Conservation (phyloP, 2,797 vertebrate species). For the Onychomys torridus region DNA sequence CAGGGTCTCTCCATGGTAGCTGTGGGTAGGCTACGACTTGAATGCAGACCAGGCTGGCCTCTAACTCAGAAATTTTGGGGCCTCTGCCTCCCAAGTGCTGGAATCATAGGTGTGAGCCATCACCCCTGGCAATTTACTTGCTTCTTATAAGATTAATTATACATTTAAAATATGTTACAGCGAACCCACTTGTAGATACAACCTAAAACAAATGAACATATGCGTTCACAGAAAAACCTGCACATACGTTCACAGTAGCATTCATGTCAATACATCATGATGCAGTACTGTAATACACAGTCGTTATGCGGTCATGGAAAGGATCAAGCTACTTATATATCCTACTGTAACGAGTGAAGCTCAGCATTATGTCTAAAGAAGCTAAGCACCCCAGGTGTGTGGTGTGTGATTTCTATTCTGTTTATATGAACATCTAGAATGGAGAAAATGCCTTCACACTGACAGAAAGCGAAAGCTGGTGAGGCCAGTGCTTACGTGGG, state of each 20-base stretch:
- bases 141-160: neutral
- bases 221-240: neutral
- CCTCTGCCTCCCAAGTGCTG: neutral
- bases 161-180: neutral
- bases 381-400: neutral
- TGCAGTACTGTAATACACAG: neutral
- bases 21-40: neutral
- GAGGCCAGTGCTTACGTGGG: neutral
- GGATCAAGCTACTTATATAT: neutral
- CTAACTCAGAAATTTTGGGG: neutral
- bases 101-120: neutral
- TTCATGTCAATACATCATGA: neutral
- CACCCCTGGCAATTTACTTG: neutral
- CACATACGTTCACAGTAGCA: neutral
- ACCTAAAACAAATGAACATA: neutral
- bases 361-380: neutral
- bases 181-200: neutral
- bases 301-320: neutral
- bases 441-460: neutral
- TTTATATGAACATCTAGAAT: neutral
- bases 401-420: neutral
- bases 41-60: neutral
- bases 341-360: neutral
- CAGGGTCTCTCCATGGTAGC: neutral
- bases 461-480: neutral